These are phyloP conservation scores for Aricia artaxerxes DNA, from an alignment of 2,888 invertebrate species.

Conservation along the genomic window DNA sequence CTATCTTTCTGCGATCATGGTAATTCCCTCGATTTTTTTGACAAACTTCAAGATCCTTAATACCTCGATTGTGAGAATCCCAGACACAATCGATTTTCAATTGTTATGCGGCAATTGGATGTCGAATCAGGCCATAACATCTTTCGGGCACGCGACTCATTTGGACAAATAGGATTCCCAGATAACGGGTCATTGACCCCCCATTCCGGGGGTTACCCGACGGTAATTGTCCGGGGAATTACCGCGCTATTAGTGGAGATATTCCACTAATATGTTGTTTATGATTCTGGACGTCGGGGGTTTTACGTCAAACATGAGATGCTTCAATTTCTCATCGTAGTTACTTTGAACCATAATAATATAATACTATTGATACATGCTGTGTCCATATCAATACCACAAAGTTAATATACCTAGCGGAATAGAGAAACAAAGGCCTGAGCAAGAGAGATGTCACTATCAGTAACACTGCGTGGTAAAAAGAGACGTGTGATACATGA, in stretches of 20 bases:
- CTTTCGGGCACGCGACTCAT: slow-evolving; percentile 4
- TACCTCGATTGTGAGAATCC: no score
- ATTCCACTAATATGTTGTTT: slow-evolving; percentile 14
- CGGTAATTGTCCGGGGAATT: background rate
- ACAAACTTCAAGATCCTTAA: background rate
- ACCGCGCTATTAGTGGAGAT: slow-evolving; percentile 1
- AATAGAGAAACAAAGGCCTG: no score
- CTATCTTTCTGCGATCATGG: background rate
- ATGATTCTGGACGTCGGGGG: background rate
- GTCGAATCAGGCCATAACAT: background rate
- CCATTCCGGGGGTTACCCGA: background rate
- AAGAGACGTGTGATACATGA: no score
- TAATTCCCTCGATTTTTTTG: background rate
- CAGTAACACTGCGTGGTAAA: no score
- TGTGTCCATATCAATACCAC: no score
- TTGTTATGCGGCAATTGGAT: background rate
- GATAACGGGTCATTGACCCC: background rate
- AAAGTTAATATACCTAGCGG: no score
- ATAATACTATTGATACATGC: no score
- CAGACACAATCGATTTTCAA: no score
- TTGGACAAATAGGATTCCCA: background rate
- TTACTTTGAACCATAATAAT: background rate
- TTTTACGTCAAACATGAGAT: background rate
- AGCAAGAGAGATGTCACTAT: no score
- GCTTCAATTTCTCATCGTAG: background rate